Base-by-base conservation (phyloP, 1,140 invertebrate genomes). In the Adoxophyes honmai region DNA sequence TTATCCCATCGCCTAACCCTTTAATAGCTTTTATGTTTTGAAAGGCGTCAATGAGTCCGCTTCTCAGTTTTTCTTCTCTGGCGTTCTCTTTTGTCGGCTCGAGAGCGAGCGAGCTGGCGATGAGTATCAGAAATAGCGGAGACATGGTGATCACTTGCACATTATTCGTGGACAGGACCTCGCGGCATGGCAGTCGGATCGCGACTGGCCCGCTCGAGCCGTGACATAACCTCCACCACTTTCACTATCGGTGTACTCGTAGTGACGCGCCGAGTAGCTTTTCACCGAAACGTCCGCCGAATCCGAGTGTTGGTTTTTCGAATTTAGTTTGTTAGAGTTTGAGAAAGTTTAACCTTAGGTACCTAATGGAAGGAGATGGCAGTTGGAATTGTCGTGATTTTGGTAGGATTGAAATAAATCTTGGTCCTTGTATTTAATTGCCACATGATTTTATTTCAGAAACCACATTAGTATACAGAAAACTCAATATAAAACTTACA, bases 11-110 rank as follows among this genome's bases (percentile, higher is more conserved):
- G n/a, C n/a, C 4, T 1, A 48, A 18, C n/a, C 81, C 86, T 55
- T 78, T 84, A 4, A 74, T 76, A 1, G 79, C 84, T 48, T 89
- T 89, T 39, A 89, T 87, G 42, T 73, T 86, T 37, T 89, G 86
- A 63, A 89, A 89, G 52, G 86, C 86, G 64, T 89, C 84, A 4
- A 89, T 89, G 15, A 89, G 61, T 34, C 67, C 86, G 62, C 81
- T 89, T 2, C 86, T 56, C 4, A 89, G 62, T 52, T 82, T 82
- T 51, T 85, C 86, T 44, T 89, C 86, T 8, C 86, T 65, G 9
- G 75, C 78, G 58, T 62, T 86, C 38, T 76, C 81, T 52, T 72
- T 81, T 6, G 21, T 28, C 1, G 55, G 62, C 16, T 72, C 78
- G 8, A 18, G 9, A 21, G 16, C 42, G 1, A 48, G 7, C 16